These are phyloP conservation scores for Otocyon megalotis DNA, from an alignment of 2,113 vertebrate species.

Conservation along the genomic window DNA sequence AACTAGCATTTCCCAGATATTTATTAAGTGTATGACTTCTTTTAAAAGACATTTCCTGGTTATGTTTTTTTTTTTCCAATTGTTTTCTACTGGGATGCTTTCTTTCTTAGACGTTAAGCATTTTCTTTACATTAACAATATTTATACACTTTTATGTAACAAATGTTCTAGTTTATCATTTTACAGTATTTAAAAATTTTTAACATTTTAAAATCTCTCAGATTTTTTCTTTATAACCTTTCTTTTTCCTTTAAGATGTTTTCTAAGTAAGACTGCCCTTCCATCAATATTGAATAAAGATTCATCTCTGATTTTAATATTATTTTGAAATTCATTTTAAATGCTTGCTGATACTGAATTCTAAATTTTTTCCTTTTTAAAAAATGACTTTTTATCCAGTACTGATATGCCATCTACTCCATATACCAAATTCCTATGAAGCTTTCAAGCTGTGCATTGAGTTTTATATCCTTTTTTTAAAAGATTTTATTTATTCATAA, in stretches of 20 bases:
- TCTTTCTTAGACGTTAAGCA: background rate
- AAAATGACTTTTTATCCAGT: background rate
- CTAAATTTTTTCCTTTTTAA: background rate
- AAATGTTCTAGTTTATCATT: background rate
- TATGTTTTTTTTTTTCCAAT: background rate
- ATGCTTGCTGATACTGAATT: background rate
- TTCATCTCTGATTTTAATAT: background rate
- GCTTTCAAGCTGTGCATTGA: background rate
- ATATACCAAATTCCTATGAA: background rate
- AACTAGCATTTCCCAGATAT: background rate
- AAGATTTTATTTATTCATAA: no score
- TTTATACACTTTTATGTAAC: background rate
- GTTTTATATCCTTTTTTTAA: background rate
- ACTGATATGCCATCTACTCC: background rate
- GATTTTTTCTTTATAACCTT: background rate
- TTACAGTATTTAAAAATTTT: background rate
- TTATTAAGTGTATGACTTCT: background rate
- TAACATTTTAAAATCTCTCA: background rate
- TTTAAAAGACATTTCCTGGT: background rate
- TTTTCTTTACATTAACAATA: constrained; percentile 1
- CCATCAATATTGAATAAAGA: background rate
- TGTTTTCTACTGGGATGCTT: background rate
- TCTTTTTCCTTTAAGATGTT: background rate
- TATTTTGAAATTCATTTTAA: background rate
- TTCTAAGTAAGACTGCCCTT: background rate